Conservation (phyloP, 2,797 vertebrate species). For the Trachurus trachurus region DNA sequence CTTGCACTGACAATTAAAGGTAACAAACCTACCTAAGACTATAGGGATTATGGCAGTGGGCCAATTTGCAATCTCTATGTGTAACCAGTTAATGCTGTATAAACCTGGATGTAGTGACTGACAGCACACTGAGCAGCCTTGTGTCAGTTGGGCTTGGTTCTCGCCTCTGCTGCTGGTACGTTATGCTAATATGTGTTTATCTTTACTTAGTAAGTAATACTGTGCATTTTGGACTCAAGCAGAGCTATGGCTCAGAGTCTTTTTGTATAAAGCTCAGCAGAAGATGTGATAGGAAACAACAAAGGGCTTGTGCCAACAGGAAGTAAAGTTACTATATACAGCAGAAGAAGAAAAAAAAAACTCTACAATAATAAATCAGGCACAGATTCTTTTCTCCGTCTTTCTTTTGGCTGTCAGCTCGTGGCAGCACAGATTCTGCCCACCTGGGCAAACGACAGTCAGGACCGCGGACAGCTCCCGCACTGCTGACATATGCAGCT, state of each 20-base stretch:
- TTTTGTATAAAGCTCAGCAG: conserved; percentile 37
- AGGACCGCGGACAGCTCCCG: not conserved
- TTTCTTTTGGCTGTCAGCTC: conserved; percentile 17
- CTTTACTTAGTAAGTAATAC: conserved; percentile 19
- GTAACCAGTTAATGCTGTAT: not conserved
- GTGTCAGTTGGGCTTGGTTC: conserved; percentile 10
- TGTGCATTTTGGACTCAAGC: conserved; percentile 37
- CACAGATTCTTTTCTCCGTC: not conserved
- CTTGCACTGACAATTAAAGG: too few relatives aligned
- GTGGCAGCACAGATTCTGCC: conserved; percentile 22
- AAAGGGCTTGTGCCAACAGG: conserved; percentile 13
- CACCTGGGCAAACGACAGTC: not conserved
- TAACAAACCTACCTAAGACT: too few relatives aligned
- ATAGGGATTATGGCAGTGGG: too few relatives aligned
- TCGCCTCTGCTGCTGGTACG: conserved; percentile 3
- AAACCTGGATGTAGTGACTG: not conserved
- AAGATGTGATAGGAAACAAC: conserved; percentile 20
- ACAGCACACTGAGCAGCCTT: conserved; percentile 11
- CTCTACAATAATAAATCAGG: not conserved
- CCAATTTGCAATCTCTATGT: too few relatives aligned
- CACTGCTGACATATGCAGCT: conserved; percentile 2
- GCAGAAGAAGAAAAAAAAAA: not conserved
- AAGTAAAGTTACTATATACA: conserved; percentile 9
- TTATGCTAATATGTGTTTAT: conserved; percentile 28
- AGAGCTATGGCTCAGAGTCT: conserved; percentile 46